Evolutionary conservation across 2,113 vertebrate species (phyloP).

Genomic region (Phoxinus phoxinus): DNA sequence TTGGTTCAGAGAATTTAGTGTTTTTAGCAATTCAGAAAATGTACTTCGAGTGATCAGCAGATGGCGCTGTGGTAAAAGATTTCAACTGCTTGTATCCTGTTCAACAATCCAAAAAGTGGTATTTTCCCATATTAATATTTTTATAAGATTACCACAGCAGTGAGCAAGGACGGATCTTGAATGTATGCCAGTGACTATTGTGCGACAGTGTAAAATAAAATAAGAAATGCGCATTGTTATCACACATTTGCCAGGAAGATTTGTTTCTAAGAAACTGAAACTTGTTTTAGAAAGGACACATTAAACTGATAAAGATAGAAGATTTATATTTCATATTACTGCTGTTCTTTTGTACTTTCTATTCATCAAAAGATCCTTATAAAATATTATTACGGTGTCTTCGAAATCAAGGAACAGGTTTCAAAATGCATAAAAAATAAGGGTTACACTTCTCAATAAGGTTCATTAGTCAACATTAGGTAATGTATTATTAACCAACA

Average conservation of each 20-base stretch:
- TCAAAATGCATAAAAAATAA: neutral
- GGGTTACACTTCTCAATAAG: too few relatives aligned
- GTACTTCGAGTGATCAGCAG: neutral
- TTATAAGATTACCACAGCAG: neutral
- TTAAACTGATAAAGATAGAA: neutral
- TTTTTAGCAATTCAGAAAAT: too few relatives aligned
- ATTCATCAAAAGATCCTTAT: too few relatives aligned
- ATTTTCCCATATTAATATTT: neutral
- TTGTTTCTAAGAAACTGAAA: neutral
- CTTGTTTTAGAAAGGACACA: neutral
- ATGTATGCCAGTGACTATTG: neutral
- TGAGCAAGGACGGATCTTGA: neutral
- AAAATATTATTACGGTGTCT: neutral
- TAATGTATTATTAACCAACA: too few relatives aligned
- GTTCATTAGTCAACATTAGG: too few relatives aligned
- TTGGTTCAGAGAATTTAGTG: too few relatives aligned
- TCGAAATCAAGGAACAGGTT: neutral
- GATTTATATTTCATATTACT: too few relatives aligned
- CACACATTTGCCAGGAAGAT: neutral
- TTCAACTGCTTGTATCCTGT: neutral
- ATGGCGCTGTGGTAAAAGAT: slow-evolving; percentile 4
- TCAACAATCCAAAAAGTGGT: neutral
- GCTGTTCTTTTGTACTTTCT: too few relatives aligned
- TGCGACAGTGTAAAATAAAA: neutral
- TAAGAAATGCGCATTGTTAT: neutral